Conservation (phyloP, 2,113 vertebrate genomes). For the Orcinus orca region DNA sequence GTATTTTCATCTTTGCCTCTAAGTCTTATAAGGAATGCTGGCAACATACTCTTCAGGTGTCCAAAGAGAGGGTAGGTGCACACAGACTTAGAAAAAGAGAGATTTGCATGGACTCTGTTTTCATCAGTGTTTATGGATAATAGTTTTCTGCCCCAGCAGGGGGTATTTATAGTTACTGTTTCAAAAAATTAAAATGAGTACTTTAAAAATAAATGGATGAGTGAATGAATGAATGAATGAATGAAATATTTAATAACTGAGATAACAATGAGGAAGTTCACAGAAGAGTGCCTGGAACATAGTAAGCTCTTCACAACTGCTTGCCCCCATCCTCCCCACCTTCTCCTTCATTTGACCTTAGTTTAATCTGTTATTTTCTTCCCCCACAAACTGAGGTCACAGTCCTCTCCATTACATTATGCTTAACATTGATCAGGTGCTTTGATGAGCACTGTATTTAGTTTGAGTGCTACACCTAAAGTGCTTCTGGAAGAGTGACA, state of each 20-base stretch:
- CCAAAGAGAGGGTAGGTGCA: background rate
- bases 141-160: background rate
- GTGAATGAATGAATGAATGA: background rate
- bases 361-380: slow-evolving; percentile 1
- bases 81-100: background rate
- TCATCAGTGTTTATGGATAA: background rate
- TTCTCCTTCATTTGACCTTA: background rate
- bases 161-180: background rate
- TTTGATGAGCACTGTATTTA: slow-evolving; percentile 32
- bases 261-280: background rate
- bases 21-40: background rate
- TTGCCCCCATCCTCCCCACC: background rate
- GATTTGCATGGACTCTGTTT: background rate
- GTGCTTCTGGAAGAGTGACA: slow-evolving; percentile 3
- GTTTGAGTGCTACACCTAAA: background rate
- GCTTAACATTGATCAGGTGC: background rate
- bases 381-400: background rate
- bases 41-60: background rate
- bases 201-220: background rate
- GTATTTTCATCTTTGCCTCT: background rate
- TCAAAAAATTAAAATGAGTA: background rate
- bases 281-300: background rate
- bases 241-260: slow-evolving; percentile 24
- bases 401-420: background rate
- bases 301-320: background rate